These are phyloP conservation scores for Itoplectis maculator DNA, from an alignment of 2,888 invertebrate genomes.

Conservation along the genomic window DNA sequence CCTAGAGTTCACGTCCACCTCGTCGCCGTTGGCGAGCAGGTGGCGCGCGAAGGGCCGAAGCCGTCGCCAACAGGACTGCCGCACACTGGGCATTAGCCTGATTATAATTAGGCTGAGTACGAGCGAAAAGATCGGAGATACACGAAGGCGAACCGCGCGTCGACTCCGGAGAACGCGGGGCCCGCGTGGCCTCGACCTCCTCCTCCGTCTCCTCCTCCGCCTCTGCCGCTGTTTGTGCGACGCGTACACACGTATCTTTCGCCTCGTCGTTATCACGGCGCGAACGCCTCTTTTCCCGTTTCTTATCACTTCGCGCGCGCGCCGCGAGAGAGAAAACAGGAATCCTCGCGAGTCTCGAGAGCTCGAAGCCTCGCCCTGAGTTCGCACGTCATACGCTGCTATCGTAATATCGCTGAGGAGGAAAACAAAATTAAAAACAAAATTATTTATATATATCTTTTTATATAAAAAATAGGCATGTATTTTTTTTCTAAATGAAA, in stretches of 20 bases:
- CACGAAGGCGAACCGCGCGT: constrained; percentile 74
- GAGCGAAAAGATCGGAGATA: constrained; percentile 82
- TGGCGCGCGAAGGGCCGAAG: constrained; percentile 50
- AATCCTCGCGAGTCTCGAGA: neutral
- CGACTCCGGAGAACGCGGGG: constrained; percentile 67
- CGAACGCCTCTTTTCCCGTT: constrained; percentile 60
- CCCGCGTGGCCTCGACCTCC: constrained; percentile 63
- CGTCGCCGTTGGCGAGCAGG: constrained; percentile 54
- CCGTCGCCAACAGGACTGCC: constrained; percentile 52
- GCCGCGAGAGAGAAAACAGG: constrained; percentile 56
- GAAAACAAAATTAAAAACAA: neutral
- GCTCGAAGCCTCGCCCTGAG: neutral
- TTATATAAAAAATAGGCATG: too few species aligned
- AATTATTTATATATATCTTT: too few species aligned
- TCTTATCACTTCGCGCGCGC: constrained; percentile 50
- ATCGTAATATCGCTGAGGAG: neutral
- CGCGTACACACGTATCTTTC: constrained; percentile 39
- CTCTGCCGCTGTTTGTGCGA: neutral
- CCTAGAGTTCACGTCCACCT: constrained; percentile 42
- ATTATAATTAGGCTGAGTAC: constrained; percentile 85
- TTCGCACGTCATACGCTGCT: neutral
- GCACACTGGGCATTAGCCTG: constrained; percentile 83
- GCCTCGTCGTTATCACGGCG: constrained; percentile 48
- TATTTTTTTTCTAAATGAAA: too few species aligned
- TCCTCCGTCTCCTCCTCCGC: constrained; percentile 28